Conservation (phyloP, 2,888 invertebrate species). For the Heliconius cydno region DNA sequence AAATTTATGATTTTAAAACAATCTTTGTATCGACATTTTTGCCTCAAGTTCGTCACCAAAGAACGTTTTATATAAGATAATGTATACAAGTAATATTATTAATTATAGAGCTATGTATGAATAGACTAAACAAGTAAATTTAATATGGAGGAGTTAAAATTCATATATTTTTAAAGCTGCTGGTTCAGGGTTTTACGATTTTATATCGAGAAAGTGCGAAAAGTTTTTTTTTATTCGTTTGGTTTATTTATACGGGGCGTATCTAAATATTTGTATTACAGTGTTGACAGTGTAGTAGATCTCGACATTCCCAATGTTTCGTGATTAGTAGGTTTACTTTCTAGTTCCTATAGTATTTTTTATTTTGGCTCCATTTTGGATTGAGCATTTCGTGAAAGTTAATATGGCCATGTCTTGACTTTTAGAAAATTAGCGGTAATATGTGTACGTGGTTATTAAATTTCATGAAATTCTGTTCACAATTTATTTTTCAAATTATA, state of each 20-base stretch:
- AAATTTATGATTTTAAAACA: slow-evolving; percentile 27
- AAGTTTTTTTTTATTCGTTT: slow-evolving; percentile 6
- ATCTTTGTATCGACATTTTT: slow-evolving; percentile 36
- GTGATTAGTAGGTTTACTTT: slow-evolving; percentile 61
- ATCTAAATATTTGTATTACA: slow-evolving; percentile 28
- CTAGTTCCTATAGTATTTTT: slow-evolving; percentile 59
- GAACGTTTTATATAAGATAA: slow-evolving; percentile 60
- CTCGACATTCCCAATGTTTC: slow-evolving; percentile 77
- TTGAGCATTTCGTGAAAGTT: slow-evolving; percentile 52
- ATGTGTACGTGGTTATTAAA: slow-evolving; percentile 38
- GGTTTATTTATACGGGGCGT: slow-evolving; percentile 23
- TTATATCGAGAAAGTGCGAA: background rate
- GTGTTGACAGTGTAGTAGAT: slow-evolving; percentile 65
- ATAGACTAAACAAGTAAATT: slow-evolving; percentile 25
- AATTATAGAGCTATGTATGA: slow-evolving; percentile 55
- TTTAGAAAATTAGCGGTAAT: slow-evolving; percentile 38
- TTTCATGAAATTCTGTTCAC: slow-evolving; percentile 44
- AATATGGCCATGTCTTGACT: slow-evolving; percentile 40
- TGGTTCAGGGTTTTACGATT: slow-evolving; percentile 10
- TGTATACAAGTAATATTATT: slow-evolving; percentile 57
- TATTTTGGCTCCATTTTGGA: slow-evolving; percentile 57
- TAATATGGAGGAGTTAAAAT: background rate
- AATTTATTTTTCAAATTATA: slow-evolving; percentile 36
- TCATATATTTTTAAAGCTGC: slow-evolving; percentile 9
- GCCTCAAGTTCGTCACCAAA: slow-evolving; percentile 73